These are phyloP conservation scores for Diplosoma virens DNA, from an alignment of 23 tunicate species.

Conservation along the genomic window DNA sequence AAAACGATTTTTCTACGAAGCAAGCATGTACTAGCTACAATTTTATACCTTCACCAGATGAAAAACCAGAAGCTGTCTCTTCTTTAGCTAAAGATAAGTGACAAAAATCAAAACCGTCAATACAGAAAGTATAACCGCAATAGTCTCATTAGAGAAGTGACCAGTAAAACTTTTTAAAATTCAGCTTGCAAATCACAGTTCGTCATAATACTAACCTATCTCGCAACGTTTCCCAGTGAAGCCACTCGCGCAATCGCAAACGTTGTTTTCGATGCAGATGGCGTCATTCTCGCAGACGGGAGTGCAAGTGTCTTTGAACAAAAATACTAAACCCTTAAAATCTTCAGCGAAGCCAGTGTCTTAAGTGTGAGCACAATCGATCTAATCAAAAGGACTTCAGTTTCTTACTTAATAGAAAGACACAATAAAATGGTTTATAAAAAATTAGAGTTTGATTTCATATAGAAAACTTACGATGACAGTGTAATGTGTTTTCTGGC, in stretches of 20 bases:
- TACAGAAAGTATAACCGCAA: no score
- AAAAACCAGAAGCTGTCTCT: background rate
- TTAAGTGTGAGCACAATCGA: no score
- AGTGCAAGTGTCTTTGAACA: slow-evolving; percentile 17
- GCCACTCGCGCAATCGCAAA: slow-evolving; percentile 18
- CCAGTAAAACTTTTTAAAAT: no score
- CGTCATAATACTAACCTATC: no score
- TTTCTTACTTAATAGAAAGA: no score
- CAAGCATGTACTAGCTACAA: background rate
- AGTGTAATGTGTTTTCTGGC: slow-evolving; percentile 38
- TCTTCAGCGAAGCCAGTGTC: background rate
- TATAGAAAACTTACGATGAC: slow-evolving; percentile 58
- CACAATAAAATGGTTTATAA: background rate
- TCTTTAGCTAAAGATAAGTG: background rate
- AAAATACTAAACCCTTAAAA: background rate
- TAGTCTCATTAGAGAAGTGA: no score
- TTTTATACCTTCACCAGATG: background rate
- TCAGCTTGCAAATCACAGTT: no score
- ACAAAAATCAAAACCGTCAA: no score
- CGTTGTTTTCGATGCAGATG: slow-evolving; percentile 17
- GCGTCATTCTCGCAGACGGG: slow-evolving; percentile 24
- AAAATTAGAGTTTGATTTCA: background rate
- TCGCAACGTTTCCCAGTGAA: slow-evolving; percentile 40
- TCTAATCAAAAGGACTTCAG: no score
- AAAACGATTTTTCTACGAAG: background rate